phyloP scores from a whole-genome alignment of 2,113 vertebrate genomes.

The Sylvilagus bachmani region DNA sequence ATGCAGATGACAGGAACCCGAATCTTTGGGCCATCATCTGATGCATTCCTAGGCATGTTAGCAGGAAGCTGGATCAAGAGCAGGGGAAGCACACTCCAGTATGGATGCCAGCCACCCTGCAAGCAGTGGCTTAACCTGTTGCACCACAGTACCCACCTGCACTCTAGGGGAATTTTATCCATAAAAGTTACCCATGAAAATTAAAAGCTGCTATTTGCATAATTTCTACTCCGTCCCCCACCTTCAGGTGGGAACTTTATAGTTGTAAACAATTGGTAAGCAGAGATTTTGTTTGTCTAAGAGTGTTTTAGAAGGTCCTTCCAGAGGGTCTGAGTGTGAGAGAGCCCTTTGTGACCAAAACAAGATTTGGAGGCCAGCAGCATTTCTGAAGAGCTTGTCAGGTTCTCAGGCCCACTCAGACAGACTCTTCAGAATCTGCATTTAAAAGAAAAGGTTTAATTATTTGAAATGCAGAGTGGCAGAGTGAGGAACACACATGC shows the following conservation, averaged over 20 bases:
- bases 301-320: neutral
- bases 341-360: neutral
- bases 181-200: neutral
- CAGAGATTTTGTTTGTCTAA: neutral
- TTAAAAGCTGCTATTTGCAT: neutral
- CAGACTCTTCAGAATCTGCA: neutral
- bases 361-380: neutral
- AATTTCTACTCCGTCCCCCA: neutral
- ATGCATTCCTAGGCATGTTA: too few species aligned
- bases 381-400: neutral
- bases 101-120: too few species aligned
- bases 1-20: too few species aligned
- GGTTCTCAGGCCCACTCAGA: neutral
- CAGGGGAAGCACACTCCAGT: too few species aligned
- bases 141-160: too few species aligned
- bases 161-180: too few species aligned
- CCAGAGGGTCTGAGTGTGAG: neutral
- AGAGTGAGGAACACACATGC: too few species aligned
- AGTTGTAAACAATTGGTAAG: neutral
- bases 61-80: too few species aligned
- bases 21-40: too few species aligned
- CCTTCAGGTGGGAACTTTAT: neutral
- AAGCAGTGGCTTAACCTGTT: too few species aligned
- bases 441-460: neutral
- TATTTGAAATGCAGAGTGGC: too few species aligned